A percentile compares a stretch with the other conserved stretches of the same genome.
phyloP scores from a whole-genome alignment of 2,888 invertebrate species.

The Parelbella ahira region DNA sequence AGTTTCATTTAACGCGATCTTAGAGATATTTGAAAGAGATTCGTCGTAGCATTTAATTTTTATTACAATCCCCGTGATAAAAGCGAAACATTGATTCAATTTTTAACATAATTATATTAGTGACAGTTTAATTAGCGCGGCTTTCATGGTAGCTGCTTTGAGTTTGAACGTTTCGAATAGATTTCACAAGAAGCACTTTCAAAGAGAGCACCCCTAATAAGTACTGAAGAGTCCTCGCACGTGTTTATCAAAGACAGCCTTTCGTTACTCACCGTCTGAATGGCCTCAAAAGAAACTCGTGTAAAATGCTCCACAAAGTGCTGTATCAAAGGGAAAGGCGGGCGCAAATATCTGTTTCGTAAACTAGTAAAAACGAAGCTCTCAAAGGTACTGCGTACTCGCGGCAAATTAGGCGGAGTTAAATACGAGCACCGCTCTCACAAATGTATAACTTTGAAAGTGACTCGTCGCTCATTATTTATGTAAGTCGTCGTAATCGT shows the following conservation, averaged over 20 bases:
- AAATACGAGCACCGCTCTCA: constrained; percentile 73
- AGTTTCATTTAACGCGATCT: no score
- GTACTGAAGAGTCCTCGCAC: constrained; percentile 81
- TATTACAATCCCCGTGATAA: no score
- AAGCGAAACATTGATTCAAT: constrained; percentile 50
- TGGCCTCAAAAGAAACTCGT: constrained; percentile 81
- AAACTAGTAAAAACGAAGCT: constrained; percentile 80
- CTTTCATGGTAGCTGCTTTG: constrained; percentile 75
- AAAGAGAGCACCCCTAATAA: constrained; percentile 81
- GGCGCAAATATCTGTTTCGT: constrained; percentile 81
- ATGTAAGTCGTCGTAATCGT: constrained; percentile 72
- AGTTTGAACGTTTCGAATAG: constrained; percentile 79
- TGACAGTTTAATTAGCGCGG: constrained; percentile 78
- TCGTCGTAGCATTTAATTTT: no score
- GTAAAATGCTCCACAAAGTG: constrained; percentile 81
- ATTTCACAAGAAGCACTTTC: constrained; percentile 79
- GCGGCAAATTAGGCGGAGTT: constrained; percentile 79
- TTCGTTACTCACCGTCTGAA: constrained; percentile 81
- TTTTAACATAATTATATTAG: constrained; percentile 79
- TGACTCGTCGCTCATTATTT: constrained; percentile 74
- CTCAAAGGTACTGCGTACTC: constrained; percentile 78
- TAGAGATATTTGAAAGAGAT: no score
- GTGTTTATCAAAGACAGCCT: constrained; percentile 82
- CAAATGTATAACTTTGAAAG: constrained; percentile 73
- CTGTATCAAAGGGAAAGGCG: constrained; percentile 79